Percentiles rank a stretch among this genome's conserved stretches.
phyloP scores from a whole-genome alignment of 2,888 invertebrate species.

The Prosapia bicincta region DNA sequence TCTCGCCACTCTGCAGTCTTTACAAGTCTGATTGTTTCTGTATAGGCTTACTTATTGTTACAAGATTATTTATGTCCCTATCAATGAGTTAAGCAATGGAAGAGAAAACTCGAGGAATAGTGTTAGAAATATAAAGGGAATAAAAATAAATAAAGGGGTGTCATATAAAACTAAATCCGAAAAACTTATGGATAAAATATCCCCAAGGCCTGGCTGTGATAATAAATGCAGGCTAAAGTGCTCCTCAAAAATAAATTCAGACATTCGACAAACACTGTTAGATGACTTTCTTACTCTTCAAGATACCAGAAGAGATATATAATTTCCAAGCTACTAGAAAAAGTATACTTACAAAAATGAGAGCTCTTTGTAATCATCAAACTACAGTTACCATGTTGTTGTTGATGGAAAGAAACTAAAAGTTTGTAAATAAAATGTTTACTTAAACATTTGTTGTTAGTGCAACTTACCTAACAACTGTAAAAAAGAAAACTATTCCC shows the following conservation, averaged over 20 bases:
- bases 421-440: slow-evolving; percentile 16
- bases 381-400: slow-evolving; percentile 5
- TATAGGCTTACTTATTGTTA: too few species aligned
- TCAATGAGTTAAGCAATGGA: too few species aligned
- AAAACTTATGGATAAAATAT: slow-evolving; percentile 1
- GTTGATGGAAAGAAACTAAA: background rate
- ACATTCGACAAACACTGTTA: background rate
- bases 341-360: slow-evolving; percentile 14
- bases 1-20: too few species aligned
- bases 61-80: too few species aligned
- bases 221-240: slow-evolving; percentile 13
- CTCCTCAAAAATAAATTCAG: slow-evolving; percentile 1
- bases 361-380: background rate
- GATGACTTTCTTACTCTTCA: background rate
- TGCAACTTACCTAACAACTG: slow-evolving; percentile 13
- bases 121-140: too few species aligned
- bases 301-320: slow-evolving; percentile 8
- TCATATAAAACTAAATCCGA: too few species aligned
- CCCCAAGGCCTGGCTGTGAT: slow-evolving; percentile 13
- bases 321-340: slow-evolving; percentile 13
- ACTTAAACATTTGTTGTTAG: slow-evolving; percentile 5
- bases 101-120: too few species aligned
- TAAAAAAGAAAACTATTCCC: slow-evolving; percentile 7
- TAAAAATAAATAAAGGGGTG: too few species aligned
- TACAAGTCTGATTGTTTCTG: too few species aligned